phyloP scores from a whole-genome alignment of 1,140 invertebrate genomes.

The Lineus longissimus region DNA sequence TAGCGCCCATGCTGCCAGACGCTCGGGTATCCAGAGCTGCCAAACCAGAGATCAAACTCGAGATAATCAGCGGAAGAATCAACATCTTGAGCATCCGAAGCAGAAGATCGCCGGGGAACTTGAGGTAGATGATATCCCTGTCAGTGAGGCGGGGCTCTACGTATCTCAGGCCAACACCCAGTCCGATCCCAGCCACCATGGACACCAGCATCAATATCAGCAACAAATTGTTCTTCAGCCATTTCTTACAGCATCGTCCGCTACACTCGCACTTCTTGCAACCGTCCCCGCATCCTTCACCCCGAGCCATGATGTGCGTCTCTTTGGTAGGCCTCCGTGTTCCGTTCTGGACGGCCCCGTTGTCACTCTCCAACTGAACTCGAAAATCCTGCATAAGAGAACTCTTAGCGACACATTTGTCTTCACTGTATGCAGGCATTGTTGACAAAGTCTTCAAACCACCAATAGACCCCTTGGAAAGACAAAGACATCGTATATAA shows the following conservation, averaged over 20 bases:
- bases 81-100: conserved; percentile 58
- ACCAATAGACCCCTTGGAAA: too few relatives aligned
- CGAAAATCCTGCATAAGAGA: too few relatives aligned
- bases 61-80: conserved; percentile 56
- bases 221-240: conserved; percentile 18
- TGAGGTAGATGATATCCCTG: conserved; percentile 21
- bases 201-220: conserved; percentile 26
- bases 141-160: conserved; percentile 1
- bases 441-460: too few relatives aligned
- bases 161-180: conserved; percentile 23
- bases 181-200: conserved; percentile 23
- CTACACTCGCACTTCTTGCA: background rate
- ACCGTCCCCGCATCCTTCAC: background rate
- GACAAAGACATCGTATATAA: too few relatives aligned
- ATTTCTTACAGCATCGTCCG: conserved; percentile 9
- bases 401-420: too few relatives aligned
- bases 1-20: conserved; percentile 47
- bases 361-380: too few relatives aligned
- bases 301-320: too few relatives aligned
- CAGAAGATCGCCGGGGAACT: conserved; percentile 57
- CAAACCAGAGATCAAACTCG: conserved; percentile 52
- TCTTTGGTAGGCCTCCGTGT: too few relatives aligned
- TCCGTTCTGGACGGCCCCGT: too few relatives aligned
- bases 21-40: conserved; percentile 50
- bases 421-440: too few relatives aligned